Evolutionary conservation across 2,797 vertebrate species (phyloP).

Genomic region (Gila robusta): DNA sequence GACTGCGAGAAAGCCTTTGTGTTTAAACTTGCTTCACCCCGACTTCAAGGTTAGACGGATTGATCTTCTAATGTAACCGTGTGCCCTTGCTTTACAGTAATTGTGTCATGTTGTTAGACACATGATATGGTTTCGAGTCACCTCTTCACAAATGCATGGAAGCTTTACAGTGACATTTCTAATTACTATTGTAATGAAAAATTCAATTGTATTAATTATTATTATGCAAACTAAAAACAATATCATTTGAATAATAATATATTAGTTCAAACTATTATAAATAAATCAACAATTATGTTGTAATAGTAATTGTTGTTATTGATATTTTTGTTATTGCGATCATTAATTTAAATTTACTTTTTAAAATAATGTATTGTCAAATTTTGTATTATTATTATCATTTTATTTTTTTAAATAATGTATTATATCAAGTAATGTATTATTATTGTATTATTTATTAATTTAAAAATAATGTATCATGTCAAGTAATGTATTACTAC

Average conservation of each 20-base stretch:
- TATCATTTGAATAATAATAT: neutral
- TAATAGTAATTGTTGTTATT: neutral
- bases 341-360: neutral
- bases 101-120: neutral
- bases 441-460: too few relatives aligned
- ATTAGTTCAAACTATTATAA: neutral
- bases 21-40: neutral
- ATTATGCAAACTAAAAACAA: neutral
- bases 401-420: neutral
- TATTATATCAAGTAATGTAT: neutral
- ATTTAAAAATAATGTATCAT: too few relatives aligned
- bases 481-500: neutral
- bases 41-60: neutral
- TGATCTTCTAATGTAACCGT: constrained; percentile 5
- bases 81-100: neutral
- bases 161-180: neutral
- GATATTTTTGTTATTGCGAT: neutral
- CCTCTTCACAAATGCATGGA: neutral
- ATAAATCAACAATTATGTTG: too few relatives aligned
- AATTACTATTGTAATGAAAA: neutral
- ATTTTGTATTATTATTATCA: neutral
- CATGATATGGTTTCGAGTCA: neutral
- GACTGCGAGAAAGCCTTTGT: neutral
- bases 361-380: neutral
- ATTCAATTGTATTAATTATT: neutral